phyloP scores from a whole-genome alignment of 1,140 invertebrate species.

The Berghia stephanieae region DNA sequence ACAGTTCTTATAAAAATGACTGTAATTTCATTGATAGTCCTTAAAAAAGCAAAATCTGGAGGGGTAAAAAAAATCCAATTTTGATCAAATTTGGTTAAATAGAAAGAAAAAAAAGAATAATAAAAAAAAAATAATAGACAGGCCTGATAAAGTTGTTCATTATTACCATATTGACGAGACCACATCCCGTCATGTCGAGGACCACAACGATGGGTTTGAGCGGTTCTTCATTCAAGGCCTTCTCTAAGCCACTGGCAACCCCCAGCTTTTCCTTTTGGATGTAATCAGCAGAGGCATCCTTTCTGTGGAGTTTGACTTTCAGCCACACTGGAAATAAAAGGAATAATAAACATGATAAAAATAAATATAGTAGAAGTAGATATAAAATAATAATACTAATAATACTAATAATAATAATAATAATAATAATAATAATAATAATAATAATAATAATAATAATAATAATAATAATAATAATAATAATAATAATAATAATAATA shows the following conservation, averaged over 20 bases:
- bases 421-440: background rate
- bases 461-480: no score
- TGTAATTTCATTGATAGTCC: no score
- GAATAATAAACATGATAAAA: no score
- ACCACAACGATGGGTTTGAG: slow-evolving; percentile 83
- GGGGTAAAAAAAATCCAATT: no score
- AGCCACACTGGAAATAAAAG: slow-evolving; percentile 56
- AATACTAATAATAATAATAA: background rate
- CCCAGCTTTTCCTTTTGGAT: slow-evolving; percentile 81
- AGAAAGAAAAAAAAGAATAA: background rate
- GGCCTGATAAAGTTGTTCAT: background rate
- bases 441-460: background rate
- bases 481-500: no score
- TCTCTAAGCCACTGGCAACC: slow-evolving; percentile 89
- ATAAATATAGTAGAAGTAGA: background rate
- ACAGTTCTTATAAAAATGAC: no score
- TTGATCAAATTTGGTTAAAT: background rate
- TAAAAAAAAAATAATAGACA: background rate
- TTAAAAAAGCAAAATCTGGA: no score
- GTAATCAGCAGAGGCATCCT: slow-evolving; percentile 75
- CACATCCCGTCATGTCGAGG: slow-evolving; percentile 88
- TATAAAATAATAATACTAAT: background rate
- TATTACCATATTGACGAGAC: slow-evolving; percentile 87
- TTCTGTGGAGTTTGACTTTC: slow-evolving; percentile 66
- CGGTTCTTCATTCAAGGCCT: slow-evolving; percentile 75